These are phyloP conservation scores for Callimorpha dominula DNA, from an alignment of 2,888 invertebrate genomes.

Conservation along the genomic window DNA sequence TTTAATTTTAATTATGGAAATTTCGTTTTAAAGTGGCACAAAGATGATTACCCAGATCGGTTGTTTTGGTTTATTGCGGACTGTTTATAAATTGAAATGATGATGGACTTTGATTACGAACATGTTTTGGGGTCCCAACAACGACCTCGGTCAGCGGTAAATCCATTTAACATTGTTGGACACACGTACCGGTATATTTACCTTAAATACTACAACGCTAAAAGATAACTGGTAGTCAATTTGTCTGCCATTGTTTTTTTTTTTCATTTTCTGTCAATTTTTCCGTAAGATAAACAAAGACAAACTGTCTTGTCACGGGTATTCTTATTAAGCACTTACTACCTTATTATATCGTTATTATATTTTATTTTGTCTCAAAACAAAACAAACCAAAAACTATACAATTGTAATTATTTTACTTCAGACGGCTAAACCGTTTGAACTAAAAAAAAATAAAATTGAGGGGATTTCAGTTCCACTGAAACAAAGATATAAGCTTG, in stretches of 20 bases:
- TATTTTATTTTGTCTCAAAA: not conserved
- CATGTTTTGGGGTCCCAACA: not conserved
- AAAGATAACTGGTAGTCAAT: no score
- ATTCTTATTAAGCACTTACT: no score
- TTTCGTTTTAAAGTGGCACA: not conserved
- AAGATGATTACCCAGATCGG: not conserved
- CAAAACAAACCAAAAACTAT: not conserved
- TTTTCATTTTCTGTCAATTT: no score
- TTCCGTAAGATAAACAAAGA: no score
- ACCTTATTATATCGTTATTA: no score
- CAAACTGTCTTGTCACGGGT: no score
- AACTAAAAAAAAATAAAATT: not conserved
- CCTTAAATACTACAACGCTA: not conserved
- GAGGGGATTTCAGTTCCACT: no score
- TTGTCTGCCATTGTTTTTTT: no score
- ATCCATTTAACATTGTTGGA: no score
- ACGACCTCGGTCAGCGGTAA: not conserved
- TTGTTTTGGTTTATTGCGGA: not conserved
- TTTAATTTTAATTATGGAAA: not conserved
- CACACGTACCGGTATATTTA: not conserved
- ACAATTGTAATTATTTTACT: conserved; percentile 24
- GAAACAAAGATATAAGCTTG: conserved; percentile 37
- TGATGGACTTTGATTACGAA: not conserved
- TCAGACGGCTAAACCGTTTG: conserved; percentile 36
- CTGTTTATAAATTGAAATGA: not conserved